Evolutionary conservation across 2,888 invertebrate genomes (phyloP), one percentile per base, ranked within the genome.

Genomic region (Thelaira solivaga): DNA sequence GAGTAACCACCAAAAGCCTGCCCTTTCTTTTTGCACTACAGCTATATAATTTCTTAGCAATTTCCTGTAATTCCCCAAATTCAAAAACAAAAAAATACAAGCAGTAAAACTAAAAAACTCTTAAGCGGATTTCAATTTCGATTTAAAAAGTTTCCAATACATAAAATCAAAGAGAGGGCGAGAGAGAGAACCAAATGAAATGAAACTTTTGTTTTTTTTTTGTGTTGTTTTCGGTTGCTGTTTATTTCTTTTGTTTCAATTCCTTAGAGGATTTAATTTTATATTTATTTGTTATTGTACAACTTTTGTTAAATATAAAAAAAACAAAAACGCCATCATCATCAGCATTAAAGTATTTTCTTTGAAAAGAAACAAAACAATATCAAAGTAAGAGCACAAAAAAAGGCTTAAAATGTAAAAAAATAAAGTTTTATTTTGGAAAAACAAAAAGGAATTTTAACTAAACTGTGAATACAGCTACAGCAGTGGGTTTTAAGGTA

Each of bases 61-160:
- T 55, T 62, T 75, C n/a, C 36, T 68, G 36, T 20, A 61, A 11
- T 59, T 36, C 49, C 39, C 31, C 47, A 49, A 34, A 41, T 39
- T 41, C 5, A 39, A 65, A 61, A 39, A 36, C 7, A 31, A 31
- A 45, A 29, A 29, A 31, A 53, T 1, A 34, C 8, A 3, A 62
- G 6, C 20, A 26, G 29, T 22, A 49, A 49, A 64, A 59, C 16
- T 51, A 57, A 51, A 69, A 49, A 69, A 49, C 59, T 59, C 41
- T 77, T 77, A 77, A 77, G 77, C 77, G 73, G 77, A 77, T 77
- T 77, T 76, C 71, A 72, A 71, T 76, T 76, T 77, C 72, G 72
- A 73, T 77, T 77, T 73, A 73, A 76, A 71, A 76, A 76, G 10
- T 64, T 76, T 75, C 41, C 69, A 69, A 69, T 69, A 61, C 31